phyloP scores from a whole-genome alignment of 2,888 invertebrate genomes.

The Pardosa pseudoannulata region DNA sequence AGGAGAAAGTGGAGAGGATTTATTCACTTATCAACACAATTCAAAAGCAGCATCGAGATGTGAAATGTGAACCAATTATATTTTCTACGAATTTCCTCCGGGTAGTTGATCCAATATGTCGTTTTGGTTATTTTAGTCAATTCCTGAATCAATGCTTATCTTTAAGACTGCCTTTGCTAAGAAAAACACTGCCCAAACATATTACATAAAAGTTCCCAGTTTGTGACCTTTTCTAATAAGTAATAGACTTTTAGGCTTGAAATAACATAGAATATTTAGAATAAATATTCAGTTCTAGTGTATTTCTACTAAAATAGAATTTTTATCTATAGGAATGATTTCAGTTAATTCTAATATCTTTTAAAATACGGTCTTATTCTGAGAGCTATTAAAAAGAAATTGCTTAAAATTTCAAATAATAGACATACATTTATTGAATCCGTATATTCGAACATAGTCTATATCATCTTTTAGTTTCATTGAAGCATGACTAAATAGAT shows the following conservation, averaged over 20 bases:
- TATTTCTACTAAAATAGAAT: not conserved
- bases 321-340: no score
- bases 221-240: slow-evolving; percentile 20
- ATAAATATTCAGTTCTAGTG: not conserved
- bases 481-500: no score
- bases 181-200: slow-evolving; percentile 36
- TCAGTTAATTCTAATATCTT: no score
- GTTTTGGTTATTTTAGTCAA: slow-evolving; percentile 45
- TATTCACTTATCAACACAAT: no score
- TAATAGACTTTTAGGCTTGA: slow-evolving; percentile 18
- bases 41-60: slow-evolving; percentile 9
- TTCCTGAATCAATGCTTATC: slow-evolving; percentile 49
- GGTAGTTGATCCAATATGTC: slow-evolving; percentile 35
- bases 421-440: no score
- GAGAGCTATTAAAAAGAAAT: no score
- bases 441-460: no score
- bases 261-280: slow-evolving; percentile 33
- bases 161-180: slow-evolving; percentile 31
- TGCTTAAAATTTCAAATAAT: no score
- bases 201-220: slow-evolving; percentile 29
- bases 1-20: no score
- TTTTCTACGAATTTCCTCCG: slow-evolving; percentile 40
- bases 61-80: slow-evolving; percentile 47
- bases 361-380: no score
- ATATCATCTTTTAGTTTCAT: no score